phyloP scores from a whole-genome alignment of 2,888 invertebrate species.

The Xestia xanthographa region DNA sequence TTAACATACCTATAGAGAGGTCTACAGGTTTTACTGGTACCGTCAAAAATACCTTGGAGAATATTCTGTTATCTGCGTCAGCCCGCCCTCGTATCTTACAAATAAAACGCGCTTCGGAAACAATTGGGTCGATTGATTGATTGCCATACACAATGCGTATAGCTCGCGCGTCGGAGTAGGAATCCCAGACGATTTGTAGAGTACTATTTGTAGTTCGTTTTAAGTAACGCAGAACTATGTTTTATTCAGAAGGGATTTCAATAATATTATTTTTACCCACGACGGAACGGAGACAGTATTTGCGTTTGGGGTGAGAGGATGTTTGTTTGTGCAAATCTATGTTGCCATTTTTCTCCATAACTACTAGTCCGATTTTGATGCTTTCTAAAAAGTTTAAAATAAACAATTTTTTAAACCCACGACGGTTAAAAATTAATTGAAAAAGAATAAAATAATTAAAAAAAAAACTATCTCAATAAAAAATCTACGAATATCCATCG shows the following conservation, averaged over 20 bases:
- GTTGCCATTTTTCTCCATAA: too few species aligned
- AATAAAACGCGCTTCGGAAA: conserved; percentile 61
- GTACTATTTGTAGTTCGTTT: neutral
- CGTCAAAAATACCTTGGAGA: conserved; percentile 44
- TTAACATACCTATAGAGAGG: conserved; percentile 1
- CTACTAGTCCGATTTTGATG: too few species aligned
- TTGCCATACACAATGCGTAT: conserved; percentile 57
- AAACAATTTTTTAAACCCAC: too few species aligned
- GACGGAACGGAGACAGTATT: too few species aligned
- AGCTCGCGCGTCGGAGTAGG: conserved; percentile 34
- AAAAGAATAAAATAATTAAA: too few species aligned
- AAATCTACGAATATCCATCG: too few species aligned
- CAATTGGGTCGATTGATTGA: conserved; percentile 68
- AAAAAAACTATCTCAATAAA: too few species aligned
- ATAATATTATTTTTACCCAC: too few species aligned
- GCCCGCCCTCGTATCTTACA: conserved; percentile 47
- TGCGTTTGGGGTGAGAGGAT: too few species aligned
- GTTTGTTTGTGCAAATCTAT: too few species aligned
- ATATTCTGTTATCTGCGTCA: conserved; percentile 28
- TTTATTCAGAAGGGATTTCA: neutral
- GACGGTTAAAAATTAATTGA: too few species aligned
- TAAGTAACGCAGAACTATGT: neutral
- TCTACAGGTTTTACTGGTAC: neutral
- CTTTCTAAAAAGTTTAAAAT: too few species aligned
- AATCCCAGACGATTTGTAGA: conserved; percentile 13